Evolutionary conservation across 2,888 invertebrate genomes (phyloP), one percentile per base, ranked within the genome.

Genomic region (Eueremaeus valkanovi): DNA sequence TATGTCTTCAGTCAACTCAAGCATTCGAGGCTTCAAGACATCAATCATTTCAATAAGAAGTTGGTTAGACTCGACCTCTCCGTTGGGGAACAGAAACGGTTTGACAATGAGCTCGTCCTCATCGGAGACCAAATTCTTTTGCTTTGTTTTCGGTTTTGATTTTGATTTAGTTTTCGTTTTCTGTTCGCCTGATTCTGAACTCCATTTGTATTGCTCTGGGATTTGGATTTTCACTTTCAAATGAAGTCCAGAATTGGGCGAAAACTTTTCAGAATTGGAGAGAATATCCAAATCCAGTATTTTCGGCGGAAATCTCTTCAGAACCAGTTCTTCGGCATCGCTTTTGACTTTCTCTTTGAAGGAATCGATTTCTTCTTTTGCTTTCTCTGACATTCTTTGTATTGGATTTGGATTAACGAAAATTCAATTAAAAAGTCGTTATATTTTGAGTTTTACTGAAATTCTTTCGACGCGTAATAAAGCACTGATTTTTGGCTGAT

Each of bases 1-100:
- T 11, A 55, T 42, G 21, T 75, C 75, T 24, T 76, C 51, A 29
- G 55, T 29, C 9, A 74, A 36, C 31, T 75, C 45, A 74, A 75
- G 40, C 13, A 75, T 24, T 16, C 24, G 74, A 3, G 75, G 75
- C 27, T 75, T 73, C 24, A 76, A 13, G 21, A 75, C 29, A 21
- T 76, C 76, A 29, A 77, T 33, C 9, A 74, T 29, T 36, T 42
- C 18, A 24, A 72, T 45, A 11, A 75, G n/a, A 3, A 68, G 31
- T 31, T 76, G 33, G 40, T 77, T 77, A 16, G 21, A 33, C n/a
- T 36, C 31, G 16, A 49, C 66, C 11, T 73, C 27, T 33, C 63
- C 51, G 27, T 70, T 79, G 78, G 29, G 72, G 70, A 55, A 55
- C 40, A 45, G 36, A 16, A 72, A 74, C 16, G 8, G 51, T 51